phyloP scores from a whole-genome alignment of 2,113 vertebrate species.

The human (Homo sapiens) region DNA sequence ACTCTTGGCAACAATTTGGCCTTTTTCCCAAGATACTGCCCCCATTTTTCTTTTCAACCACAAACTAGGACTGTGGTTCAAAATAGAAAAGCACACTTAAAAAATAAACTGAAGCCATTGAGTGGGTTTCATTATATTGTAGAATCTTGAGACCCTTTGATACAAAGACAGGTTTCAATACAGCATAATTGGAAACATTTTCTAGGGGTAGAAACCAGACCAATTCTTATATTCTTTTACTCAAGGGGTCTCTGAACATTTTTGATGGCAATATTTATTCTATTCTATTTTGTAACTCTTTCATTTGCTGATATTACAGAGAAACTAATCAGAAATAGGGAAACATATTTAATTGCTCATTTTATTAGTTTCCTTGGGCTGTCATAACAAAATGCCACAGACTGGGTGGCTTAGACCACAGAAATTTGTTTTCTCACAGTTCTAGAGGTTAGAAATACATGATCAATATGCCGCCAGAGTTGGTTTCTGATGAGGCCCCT shows the following conservation, averaged over 20 bases:
- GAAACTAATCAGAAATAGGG: background rate
- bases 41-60: slow-evolving; percentile 46
- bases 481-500: background rate
- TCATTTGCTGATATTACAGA: background rate
- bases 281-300: background rate
- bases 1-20: background rate
- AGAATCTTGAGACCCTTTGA: background rate
- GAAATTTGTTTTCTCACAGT: background rate
- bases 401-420: background rate
- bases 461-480: background rate
- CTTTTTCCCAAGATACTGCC: slow-evolving; percentile 34
- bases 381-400: background rate
- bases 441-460: background rate
- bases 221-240: background rate
- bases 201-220: background rate
- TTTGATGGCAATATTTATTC: background rate
- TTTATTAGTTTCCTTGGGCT: background rate
- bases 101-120: slow-evolving; percentile 14
- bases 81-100: slow-evolving; percentile 15
- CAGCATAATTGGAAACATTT: background rate
- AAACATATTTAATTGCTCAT: background rate
- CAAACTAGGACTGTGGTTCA: slow-evolving; percentile 47
- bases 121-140: background rate
- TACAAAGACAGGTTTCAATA: background rate
- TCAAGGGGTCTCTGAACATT: background rate